A percentile compares a stretch with the other conserved stretches of the same genome.
phyloP scores from a whole-genome alignment of 1,140 invertebrate species.

The Philaenus spumarius region DNA sequence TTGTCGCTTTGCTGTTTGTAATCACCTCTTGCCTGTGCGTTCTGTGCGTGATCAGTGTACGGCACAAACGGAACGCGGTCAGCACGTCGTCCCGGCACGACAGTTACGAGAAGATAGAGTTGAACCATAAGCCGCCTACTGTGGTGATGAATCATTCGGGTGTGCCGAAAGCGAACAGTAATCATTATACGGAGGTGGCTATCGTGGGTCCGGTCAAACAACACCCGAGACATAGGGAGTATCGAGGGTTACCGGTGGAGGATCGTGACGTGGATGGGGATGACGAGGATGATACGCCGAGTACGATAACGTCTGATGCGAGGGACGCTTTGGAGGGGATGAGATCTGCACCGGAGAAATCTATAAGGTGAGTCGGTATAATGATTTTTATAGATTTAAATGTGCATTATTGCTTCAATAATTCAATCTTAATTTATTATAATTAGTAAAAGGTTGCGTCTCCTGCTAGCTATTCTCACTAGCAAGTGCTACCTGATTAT shows the following conservation, averaged over 20 bases:
- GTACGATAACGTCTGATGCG: slow-evolving; percentile 8
- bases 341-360: not conserved
- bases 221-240: slow-evolving; percentile 53
- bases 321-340: not conserved
- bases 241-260: slow-evolving; percentile 56
- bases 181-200: slow-evolving; percentile 29
- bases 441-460: too few relatives aligned
- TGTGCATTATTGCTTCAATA: too few relatives aligned
- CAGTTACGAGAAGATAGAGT: slow-evolving; percentile 68
- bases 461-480: too few relatives aligned
- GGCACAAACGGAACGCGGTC: slow-evolving; percentile 35
- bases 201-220: slow-evolving; percentile 36
- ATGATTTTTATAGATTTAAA: not conserved
- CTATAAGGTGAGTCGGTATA: not conserved
- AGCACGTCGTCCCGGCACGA: slow-evolving; percentile 37
- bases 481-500: too few relatives aligned
- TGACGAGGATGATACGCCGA: slow-evolving; percentile 48
- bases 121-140: slow-evolving; percentile 46
- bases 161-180: not conserved
- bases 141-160: slow-evolving; percentile 3
- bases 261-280: slow-evolving; percentile 36
- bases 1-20: slow-evolving; percentile 50
- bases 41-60: slow-evolving; percentile 49
- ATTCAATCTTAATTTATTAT: too few relatives aligned
- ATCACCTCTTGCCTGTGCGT: slow-evolving; percentile 51